These are phyloP conservation scores for Muscidifurax raptorellus DNA, from an alignment of 1,140 invertebrate genomes.

Conservation along the genomic window DNA sequence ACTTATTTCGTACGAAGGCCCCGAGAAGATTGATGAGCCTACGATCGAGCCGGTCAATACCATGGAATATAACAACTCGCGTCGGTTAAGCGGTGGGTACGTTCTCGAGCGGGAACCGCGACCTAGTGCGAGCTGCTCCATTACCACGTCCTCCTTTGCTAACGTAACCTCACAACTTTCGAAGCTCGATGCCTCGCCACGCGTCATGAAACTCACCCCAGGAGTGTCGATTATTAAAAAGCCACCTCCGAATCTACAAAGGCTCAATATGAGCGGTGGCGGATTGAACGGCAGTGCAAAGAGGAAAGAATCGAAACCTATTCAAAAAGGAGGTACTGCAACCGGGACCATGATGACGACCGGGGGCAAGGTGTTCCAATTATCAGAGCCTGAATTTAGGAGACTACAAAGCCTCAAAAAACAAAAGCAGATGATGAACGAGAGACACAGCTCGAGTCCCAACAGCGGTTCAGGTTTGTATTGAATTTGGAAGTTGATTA, in stretches of 20 bases:
- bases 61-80: constrained; percentile 63
- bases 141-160: constrained; percentile 43
- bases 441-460: constrained; percentile 46
- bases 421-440: constrained; percentile 68
- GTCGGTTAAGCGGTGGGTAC: constrained; percentile 67
- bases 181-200: constrained; percentile 25
- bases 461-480: constrained; percentile 37
- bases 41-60: constrained; percentile 65
- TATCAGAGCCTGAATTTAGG: constrained; percentile 68
- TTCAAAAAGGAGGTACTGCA: constrained; percentile 32
- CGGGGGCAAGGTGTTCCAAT: constrained; percentile 70
- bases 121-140: constrained; percentile 12
- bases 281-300: constrained; percentile 56
- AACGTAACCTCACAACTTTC: constrained; percentile 47
- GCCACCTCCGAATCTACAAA: constrained; percentile 70
- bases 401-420: constrained; percentile 68
- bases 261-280: constrained; percentile 61
- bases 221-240: constrained; percentile 74
- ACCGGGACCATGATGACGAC: constrained; percentile 40
- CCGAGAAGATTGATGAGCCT: constrained; percentile 72
- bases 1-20: constrained; percentile 83
- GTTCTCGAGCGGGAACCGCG: constrained; percentile 58
- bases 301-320: constrained; percentile 59
- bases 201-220: constrained; percentile 64
- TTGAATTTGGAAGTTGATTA: constrained; percentile 24